Evolutionary conservation across 1,140 invertebrate species (phyloP), one percentile per base, ranked within the genome.

Genomic region (Ceratina calcarata): DNA sequence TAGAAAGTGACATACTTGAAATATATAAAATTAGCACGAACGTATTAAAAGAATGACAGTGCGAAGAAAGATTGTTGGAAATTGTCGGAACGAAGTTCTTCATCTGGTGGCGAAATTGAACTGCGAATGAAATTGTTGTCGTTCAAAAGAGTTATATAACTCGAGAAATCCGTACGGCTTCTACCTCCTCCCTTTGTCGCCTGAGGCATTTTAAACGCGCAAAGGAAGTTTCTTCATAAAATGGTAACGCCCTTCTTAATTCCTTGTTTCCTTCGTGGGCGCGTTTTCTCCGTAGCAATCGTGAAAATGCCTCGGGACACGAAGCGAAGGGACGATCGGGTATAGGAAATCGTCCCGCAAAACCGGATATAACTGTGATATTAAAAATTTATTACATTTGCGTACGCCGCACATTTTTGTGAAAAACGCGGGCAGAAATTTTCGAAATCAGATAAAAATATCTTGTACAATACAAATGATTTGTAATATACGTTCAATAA

Each of bases 241-340:
- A 67, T 75, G 67, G 51, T 58, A 51, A 84, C 83, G 84, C 79
- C 84, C 79, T 68, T 72, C 83, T 85, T 86, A 86, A 86, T 86
- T 86, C 80, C 79, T 86, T 85, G 84, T 85, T 86, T 85, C 83
- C 83, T 83, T 81, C 74, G 74, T 53, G 83, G 45, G 72, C 65
- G 69, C 58, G 68, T 71, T 86, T 79, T 86, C 84, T 66, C 70
- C 79, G 53, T 37, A 20, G 79, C 71, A 82, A 85, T 85, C 84
- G 84, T 58, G 67, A 85, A 57, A 78, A 62, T 32, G 84, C 84
- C 84, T 70, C 83, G 70, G 74, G 84, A 57, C 37, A 37, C 22
- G 70, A 45, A 32, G 79, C 22, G 70, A 45, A 32, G 79, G 79
- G 32, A 58, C 67, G 53, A 60, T 45, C 71, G 83, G 80, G 82